These are phyloP conservation scores for Myotis brandtii DNA, from an alignment of 2,113 vertebrate genomes.

Conservation along the genomic window DNA sequence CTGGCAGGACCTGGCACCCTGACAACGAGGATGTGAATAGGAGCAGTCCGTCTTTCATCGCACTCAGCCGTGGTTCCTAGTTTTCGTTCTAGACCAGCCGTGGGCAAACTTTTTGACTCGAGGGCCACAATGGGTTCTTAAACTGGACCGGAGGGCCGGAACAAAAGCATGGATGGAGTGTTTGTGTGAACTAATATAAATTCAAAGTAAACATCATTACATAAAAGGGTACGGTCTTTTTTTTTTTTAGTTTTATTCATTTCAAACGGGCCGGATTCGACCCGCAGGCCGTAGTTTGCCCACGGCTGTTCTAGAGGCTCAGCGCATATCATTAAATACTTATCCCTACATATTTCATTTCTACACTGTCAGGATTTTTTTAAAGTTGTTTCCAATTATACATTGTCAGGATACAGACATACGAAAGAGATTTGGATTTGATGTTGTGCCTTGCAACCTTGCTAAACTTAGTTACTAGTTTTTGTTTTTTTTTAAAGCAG, in stretches of 20 bases:
- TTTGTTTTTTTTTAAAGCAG: no score
- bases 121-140: no score
- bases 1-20: not conserved
- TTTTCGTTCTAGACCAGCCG: not conserved
- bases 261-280: no score
- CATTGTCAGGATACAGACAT: not conserved
- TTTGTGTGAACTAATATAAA: no score
- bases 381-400: not conserved
- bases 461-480: not conserved
- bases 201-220: no score
- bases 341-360: not conserved
- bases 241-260: no score
- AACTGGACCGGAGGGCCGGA: no score
- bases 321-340: not conserved
- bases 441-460: not conserved
- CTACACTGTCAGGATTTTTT: not conserved
- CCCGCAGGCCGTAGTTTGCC: no score
- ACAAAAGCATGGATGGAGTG: no score
- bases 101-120: no score
- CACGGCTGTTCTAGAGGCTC: not conserved
- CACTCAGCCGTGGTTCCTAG: not conserved
- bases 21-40: not conserved
- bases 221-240: no score
- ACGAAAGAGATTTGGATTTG: not conserved
- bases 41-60: not conserved